Percentiles rank a stretch among this genome's conserved stretches.
phyloP scores from a whole-genome alignment of 2,113 vertebrate genomes.

The Hyla sarda region DNA sequence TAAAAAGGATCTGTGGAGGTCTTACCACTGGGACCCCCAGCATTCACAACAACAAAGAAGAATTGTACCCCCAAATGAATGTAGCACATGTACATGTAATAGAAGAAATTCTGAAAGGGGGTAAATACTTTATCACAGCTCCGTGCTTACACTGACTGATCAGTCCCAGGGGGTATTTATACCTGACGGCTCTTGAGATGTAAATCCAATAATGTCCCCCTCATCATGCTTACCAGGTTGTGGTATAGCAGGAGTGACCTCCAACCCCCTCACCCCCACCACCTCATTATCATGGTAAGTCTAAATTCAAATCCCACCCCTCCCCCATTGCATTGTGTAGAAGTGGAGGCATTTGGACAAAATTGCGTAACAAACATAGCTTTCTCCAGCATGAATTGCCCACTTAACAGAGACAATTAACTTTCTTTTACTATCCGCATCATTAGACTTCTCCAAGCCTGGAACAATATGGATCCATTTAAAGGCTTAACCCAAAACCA shows the following conservation, averaged over 20 bases:
- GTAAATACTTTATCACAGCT: not conserved
- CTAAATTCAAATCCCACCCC: not conserved
- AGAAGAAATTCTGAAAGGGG: no score
- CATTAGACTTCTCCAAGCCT: not conserved
- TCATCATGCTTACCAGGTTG: not conserved
- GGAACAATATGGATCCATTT: slow-evolving; percentile 13
- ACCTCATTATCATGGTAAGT: not conserved
- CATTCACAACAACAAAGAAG: no score
- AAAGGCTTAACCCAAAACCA: slow-evolving; percentile 11
- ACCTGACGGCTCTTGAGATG: not conserved
- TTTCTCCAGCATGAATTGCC: not conserved
- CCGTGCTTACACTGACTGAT: not conserved
- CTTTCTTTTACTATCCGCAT: not conserved
- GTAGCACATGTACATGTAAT: no score
- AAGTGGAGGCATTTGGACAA: not conserved
- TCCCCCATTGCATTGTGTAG: not conserved
- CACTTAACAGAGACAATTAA: not conserved
- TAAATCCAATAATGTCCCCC: not conserved
- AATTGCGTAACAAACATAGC: not conserved
- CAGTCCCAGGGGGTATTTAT: not conserved
- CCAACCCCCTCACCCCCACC: no score
- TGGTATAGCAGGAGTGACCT: not conserved
- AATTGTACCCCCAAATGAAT: no score
- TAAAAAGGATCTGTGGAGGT: no score
- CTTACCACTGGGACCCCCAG: no score